Evolutionary conservation across 2,113 vertebrate genomes (phyloP).

Genomic region (Eulemur macaco): DNA sequence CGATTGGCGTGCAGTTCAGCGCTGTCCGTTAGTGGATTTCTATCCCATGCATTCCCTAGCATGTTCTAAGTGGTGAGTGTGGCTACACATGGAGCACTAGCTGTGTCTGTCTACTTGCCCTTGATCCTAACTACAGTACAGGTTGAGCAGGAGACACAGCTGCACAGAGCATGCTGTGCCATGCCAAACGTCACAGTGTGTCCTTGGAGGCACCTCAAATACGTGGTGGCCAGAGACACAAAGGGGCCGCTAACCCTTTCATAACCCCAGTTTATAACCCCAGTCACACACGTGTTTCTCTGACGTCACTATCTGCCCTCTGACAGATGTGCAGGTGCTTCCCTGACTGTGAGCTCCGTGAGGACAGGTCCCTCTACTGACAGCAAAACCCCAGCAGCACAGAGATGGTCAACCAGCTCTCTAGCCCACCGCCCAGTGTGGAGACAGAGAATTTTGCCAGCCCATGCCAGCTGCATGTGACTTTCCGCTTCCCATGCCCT

Average conservation of each 20-base stretch:
- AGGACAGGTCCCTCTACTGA: neutral
- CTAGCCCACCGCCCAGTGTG: rapidly evolving
- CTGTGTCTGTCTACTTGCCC: neutral
- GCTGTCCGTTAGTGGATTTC: rapidly evolving
- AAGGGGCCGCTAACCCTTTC: neutral
- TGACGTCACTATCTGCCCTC: neutral
- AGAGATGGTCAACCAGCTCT: rapidly evolving
- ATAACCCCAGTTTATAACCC: neutral
- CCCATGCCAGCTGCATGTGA: rapidly evolving
- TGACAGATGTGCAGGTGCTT: neutral
- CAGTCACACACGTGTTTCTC: rapidly evolving
- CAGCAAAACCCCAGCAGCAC: neutral
- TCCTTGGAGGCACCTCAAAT: neutral
- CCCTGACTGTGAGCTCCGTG: neutral
- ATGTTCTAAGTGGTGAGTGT: neutral
- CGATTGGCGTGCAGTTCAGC: rapidly evolving
- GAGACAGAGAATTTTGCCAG: neutral
- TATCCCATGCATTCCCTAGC: neutral
- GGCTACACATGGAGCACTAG: rapidly evolving
- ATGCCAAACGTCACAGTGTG: neutral
- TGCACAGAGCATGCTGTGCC: neutral
- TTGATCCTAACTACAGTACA: neutral
- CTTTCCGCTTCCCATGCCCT: rapidly evolving
- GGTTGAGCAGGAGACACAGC: neutral
- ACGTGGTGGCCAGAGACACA: neutral